Evolutionary conservation across 2,888 invertebrate genomes (phyloP), one percentile per base, ranked within the genome.

Genomic region (Lithophane semibrunnea): DNA sequence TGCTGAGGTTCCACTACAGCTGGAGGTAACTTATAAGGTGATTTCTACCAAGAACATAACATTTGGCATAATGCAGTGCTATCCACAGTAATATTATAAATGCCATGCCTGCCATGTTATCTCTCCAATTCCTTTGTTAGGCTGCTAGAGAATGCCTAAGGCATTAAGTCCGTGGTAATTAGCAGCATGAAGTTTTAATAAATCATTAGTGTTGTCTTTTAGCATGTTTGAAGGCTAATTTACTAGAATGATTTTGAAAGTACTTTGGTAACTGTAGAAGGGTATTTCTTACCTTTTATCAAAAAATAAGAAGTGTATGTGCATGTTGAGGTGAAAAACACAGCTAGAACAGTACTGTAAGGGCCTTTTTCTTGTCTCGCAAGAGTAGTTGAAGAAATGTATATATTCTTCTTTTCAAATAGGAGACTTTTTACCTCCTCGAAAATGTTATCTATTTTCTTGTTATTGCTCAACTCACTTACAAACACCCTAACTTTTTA

Each of bases 1-100:
- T 89, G 88, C 92, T 66, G 96, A 96, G 87, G 86, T 92, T 73
- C 89, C 92, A 66, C 79, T 89, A 79, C 90, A 91, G 71, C 81
- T 85, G 58, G 86, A 86, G 79, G 82, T 85, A 83, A 86, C 49
- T 73, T 37, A 68, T 29, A 61, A 63, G 68, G 66, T 63, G 29
- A 37, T 77, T 29, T 54, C 8, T 61, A 44, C 24, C 16, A 47
- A 47, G 47, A 3, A 24, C 29, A 54, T 64, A 37, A 44, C 49
- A 66, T 49, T 29, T 49, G n/a, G 24, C 54, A n/a, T 68, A 13
- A 7, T 68, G 37, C 16, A 16, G 29, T 37, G 37, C 10, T 54
- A 10, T 9, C 37, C 16, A 16, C 42, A 66, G 18, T 52, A n/a
- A 52, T 37, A 18, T 66, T 12, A 24, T 16, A 29, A 18, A 21